phyloP scores from a whole-genome alignment of 2,888 invertebrate species.

The Chrysolina oricalcia region DNA sequence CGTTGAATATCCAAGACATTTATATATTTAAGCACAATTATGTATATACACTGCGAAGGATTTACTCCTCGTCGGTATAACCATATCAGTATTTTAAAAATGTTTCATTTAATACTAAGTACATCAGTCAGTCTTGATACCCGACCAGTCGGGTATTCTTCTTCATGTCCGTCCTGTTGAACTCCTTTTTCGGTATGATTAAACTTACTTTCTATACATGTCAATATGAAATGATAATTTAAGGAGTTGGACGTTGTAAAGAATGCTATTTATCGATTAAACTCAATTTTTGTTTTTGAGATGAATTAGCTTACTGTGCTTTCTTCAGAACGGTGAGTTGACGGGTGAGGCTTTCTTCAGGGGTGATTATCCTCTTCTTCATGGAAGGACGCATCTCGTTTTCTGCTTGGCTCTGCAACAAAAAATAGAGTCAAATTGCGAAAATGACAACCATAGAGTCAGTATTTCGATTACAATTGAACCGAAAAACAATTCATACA shows the following conservation, averaged over 20 bases:
- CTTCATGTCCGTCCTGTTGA: conserved; percentile 30
- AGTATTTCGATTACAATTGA: no score
- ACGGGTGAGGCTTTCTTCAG: conserved; percentile 77
- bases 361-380: conserved; percentile 78
- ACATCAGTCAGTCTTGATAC: conserved; percentile 58
- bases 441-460: background rate
- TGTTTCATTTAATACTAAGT: conserved; percentile 57
- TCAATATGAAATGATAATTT: conserved; percentile 34
- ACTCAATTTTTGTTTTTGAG: conserved; percentile 29
- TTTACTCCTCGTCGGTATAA: background rate
- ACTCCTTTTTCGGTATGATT: conserved; percentile 36
- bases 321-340: conserved; percentile 80
- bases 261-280: conserved; percentile 34
- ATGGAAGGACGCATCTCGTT: conserved; percentile 71
- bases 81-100: conserved; percentile 15
- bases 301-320: conserved; percentile 71
- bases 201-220: conserved; percentile 14
- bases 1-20: conserved; percentile 30
- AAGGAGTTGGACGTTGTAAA: conserved; percentile 39
- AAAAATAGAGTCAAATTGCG: conserved; percentile 37
- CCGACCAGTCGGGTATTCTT: conserved; percentile 45
- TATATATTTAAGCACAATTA: conserved; percentile 34
- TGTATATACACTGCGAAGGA: conserved; percentile 37
- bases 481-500: no score
- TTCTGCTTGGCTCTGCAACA: conserved; percentile 65